Evolutionary conservation across 2,888 invertebrate genomes (phyloP).

Genomic region (Nephrotoma appendiculata): DNA sequence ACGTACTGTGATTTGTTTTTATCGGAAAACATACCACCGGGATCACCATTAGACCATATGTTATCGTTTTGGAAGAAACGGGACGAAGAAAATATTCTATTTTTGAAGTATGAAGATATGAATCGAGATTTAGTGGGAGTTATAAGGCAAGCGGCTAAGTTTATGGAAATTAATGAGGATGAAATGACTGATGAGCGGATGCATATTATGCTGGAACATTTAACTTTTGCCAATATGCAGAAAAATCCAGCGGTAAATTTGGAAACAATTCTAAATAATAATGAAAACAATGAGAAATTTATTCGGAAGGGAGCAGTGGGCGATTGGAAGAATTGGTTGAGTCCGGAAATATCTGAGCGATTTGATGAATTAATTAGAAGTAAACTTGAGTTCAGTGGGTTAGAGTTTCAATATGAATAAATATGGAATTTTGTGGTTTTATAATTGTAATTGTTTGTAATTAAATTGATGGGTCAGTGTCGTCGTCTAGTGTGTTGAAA

Average conservation of each 20-base stretch:
- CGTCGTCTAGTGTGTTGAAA: too few relatives aligned
- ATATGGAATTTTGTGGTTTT: neutral
- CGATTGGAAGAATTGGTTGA: conserved; percentile 63
- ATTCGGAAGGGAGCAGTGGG: conserved; percentile 67
- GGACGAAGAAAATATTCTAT: conserved; percentile 55
- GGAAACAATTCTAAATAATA: conserved; percentile 42
- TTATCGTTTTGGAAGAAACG: conserved; percentile 55
- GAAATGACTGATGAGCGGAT: conserved; percentile 49
- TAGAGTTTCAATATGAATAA: neutral
- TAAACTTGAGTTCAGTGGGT: neutral
- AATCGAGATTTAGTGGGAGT: conserved; percentile 52
- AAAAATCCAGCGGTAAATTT: conserved; percentile 65
- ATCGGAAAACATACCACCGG: conserved; percentile 46
- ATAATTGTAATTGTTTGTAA: neutral
- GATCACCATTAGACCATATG: conserved; percentile 50
- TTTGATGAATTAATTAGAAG: conserved; percentile 56
- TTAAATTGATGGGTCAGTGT: neutral
- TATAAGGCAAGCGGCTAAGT: conserved; percentile 48
- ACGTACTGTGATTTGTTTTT: conserved; percentile 64
- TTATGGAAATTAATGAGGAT: conserved; percentile 38
- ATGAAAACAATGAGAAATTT: conserved; percentile 39
- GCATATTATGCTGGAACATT: conserved; percentile 50
- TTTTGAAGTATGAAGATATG: conserved; percentile 73
- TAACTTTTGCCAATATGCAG: conserved; percentile 71
- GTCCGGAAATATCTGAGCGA: conserved; percentile 48